Evolutionary conservation across 2,113 vertebrate species (phyloP), one percentile per base, ranked within the genome.

Genomic region (Neomonachus schauinslandi): DNA sequence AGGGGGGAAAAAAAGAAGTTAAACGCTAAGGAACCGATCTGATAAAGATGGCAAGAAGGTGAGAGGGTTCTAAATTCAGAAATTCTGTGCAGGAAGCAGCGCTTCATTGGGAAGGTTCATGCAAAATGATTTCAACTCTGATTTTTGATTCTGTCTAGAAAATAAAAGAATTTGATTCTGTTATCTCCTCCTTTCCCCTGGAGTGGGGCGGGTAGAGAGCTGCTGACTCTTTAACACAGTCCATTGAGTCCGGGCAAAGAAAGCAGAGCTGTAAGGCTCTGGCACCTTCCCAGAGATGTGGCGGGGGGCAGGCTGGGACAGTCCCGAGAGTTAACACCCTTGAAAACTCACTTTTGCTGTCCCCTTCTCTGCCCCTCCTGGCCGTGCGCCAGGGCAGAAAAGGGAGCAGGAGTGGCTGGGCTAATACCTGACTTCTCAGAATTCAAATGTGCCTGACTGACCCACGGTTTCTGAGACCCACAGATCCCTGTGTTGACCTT

Each of bases 61-160:
- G 81, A 96, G 72, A 77, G 53, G 10, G 2, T 19, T 97, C 79
- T 67, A 55, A 82, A 94, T 74, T 86, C 46, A 51, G 84, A 92
- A 95, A 72, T 42, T 83, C 94, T 86, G 63, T 74, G 49, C 36
- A 77, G 93, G 72, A 83, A 93, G 42, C 53, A 74, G 53, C 3
- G 12, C 83, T 95, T 79, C 69, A 19, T n/a, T 91, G 26, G 59
- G 55, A 95, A 67, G 22, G 16, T 63, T 2, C 36, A 74, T 14
- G 14, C 51, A 89, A 83, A 95, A 90, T 80, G 24, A 95, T 82
- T 96, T 89, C 79, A 67, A 69, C n/a, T 92, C 74, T 76, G 53
- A 96, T 91, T 95, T 97, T 49, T 76, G 36, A 86, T 87, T 91
- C 85, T 82, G 63, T 83, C 21, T 83, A 63, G 77, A 77, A 76